Evolutionary conservation across 2,888 invertebrate genomes (phyloP).

Genomic region (Tanypteryx hageni): DNA sequence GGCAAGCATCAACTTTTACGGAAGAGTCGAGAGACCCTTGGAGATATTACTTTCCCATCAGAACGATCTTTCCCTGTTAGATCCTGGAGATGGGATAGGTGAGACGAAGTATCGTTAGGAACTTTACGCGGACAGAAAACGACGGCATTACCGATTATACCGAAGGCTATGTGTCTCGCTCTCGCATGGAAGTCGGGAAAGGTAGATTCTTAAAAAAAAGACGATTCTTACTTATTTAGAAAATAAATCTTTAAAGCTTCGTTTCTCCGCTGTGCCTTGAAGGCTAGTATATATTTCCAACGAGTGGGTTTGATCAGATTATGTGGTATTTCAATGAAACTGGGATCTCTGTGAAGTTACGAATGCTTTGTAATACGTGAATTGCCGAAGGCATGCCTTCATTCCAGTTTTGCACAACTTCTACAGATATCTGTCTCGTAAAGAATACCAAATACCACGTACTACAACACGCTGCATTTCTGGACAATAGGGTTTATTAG

Average conservation of each 20-base stretch:
- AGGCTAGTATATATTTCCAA: neutral
- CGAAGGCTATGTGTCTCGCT: neutral
- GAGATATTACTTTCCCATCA: too few relatives aligned
- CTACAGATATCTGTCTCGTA: constrained; percentile 9
- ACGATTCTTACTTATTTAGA: neutral
- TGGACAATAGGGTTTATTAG: neutral
- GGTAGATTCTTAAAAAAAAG: neutral
- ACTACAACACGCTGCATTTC: constrained; percentile 1
- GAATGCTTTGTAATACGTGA: constrained; percentile 7
- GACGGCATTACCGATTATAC: neutral
- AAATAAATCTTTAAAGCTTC: neutral
- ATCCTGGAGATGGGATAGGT: neutral
- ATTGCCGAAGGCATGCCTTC: constrained; percentile 31
- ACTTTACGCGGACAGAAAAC: neutral
- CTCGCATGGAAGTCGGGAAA: neutral
- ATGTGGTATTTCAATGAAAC: neutral
- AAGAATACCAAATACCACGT: neutral
- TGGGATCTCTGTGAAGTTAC: constrained; percentile 41
- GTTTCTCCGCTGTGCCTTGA: neutral
- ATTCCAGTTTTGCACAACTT: constrained; percentile 38
- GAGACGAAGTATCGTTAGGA: neutral
- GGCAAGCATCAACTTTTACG: too few relatives aligned
- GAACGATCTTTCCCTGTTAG: too few relatives aligned
- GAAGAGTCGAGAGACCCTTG: too few relatives aligned
- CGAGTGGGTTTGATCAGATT: constrained; percentile 12